Percentiles rank a stretch among this genome's conserved stretches.
Conservation (phyloP, 92 coral and sea anemone genomes). For the Parazoanthus swiftii region DNA sequence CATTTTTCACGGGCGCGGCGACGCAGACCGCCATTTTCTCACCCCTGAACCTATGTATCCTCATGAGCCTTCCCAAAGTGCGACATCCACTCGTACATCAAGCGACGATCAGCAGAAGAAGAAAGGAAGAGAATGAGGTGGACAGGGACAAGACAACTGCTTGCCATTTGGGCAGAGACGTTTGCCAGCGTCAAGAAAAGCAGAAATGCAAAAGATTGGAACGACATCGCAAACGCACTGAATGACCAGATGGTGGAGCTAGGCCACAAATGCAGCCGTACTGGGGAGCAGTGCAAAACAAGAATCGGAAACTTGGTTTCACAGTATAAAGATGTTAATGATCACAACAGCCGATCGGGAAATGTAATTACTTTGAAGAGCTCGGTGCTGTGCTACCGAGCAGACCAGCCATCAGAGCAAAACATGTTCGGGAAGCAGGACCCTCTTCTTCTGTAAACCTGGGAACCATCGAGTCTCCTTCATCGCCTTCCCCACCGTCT, state of each 20-base stretch:
- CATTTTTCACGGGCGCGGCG: too few relatives aligned
- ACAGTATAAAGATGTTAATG: neutral
- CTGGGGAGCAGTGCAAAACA: neutral
- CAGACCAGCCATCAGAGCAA: neutral
- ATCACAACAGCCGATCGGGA: neutral
- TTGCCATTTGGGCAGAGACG: neutral
- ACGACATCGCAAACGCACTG: neutral
- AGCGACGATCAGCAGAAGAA: too few relatives aligned
- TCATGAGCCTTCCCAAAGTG: too few relatives aligned
- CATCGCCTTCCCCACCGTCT: too few relatives aligned
- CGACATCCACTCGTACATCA: too few relatives aligned
- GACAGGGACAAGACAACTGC: too few relatives aligned
- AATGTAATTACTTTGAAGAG: neutral
- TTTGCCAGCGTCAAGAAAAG: neutral
- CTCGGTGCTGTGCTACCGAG: neutral
- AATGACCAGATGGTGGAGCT: neutral
- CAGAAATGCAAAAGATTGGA: neutral
- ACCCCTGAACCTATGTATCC: too few relatives aligned
- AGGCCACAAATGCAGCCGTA: neutral
- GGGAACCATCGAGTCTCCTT: too few relatives aligned
- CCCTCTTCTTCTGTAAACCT: too few relatives aligned
- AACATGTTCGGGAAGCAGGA: too few relatives aligned
- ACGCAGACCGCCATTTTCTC: too few relatives aligned
- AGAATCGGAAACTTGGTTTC: neutral
- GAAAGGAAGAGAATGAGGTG: too few relatives aligned